These are phyloP conservation scores for Chrysopilus asiliformis DNA, from an alignment of 2,888 invertebrate species.

Conservation along the genomic window DNA sequence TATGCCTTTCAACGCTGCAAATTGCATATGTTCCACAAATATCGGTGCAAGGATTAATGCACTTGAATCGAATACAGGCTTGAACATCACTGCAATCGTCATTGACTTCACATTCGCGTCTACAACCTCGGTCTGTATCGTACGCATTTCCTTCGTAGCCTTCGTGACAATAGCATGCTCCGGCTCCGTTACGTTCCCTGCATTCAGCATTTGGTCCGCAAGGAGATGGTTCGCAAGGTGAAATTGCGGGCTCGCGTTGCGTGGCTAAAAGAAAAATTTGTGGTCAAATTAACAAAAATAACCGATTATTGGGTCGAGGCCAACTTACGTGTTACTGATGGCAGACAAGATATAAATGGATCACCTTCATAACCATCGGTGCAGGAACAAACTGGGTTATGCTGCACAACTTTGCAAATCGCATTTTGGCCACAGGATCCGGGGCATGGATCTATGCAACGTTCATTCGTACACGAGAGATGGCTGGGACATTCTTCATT, in stretches of 20 bases:
- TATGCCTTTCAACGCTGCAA: conserved; percentile 64
- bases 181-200: conserved; percentile 66
- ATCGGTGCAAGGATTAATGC: conserved; percentile 71
- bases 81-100: conserved; percentile 57
- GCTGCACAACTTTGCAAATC: conserved; percentile 71
- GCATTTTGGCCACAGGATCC: conserved; percentile 69
- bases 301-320: too few relatives aligned
- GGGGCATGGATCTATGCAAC: conserved; percentile 71
- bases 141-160: conserved; percentile 76
- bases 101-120: conserved; percentile 64
- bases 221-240: conserved; percentile 70
- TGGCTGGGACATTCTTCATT: conserved; percentile 71
- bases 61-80: conserved; percentile 70
- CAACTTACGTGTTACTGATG: conserved; percentile 24
- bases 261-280: too few relatives aligned
- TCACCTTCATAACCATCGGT: conserved; percentile 72
- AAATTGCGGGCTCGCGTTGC: conserved; percentile 49
- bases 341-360: conserved; percentile 45
- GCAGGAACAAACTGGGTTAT: conserved; percentile 68
- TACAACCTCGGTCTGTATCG: conserved; percentile 49
- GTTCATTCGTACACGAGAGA: conserved; percentile 66
- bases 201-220: conserved; percentile 79
- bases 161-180: conserved; percentile 68
- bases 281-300: conserved; percentile 3
- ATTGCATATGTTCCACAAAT: conserved; percentile 70